A percentile compares a stretch with the other conserved stretches of the same genome.
Conservation (phyloP, 35 echinoderm and acorn worm species). For the Strongylocentrotus purpuratus region DNA sequence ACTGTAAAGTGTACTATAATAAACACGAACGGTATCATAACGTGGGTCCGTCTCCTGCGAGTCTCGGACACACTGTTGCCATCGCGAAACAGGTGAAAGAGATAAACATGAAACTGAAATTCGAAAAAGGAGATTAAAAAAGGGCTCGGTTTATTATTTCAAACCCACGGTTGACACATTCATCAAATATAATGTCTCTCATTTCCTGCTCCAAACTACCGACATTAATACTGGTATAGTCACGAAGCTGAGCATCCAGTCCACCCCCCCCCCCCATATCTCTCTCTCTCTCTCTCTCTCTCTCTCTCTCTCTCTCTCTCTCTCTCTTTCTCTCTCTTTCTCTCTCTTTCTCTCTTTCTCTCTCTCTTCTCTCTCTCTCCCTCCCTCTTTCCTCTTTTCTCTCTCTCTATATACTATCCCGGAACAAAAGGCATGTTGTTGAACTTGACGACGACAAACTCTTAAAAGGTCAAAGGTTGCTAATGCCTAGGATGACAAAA, state of each 20-base stretch:
- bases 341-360: too few relatives aligned
- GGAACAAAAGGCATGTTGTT: not conserved
- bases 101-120: not conserved
- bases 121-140: not conserved
- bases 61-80: not conserved
- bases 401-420: too few relatives aligned
- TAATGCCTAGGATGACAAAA: not conserved
- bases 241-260: not conserved
- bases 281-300: too few relatives aligned
- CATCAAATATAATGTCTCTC: not conserved
- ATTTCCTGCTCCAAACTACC: not conserved
- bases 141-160: not conserved
- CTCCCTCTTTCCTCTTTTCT: too few relatives aligned
- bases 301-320: too few relatives aligned
- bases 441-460: not conserved
- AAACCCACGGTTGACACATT: not conserved
- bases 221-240: not conserved
- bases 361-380: too few relatives aligned
- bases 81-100: not conserved
- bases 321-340: too few relatives aligned
- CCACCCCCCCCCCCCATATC: too few relatives aligned
- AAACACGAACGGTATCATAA: not conserved
- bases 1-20: not conserved
- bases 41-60: too few relatives aligned
- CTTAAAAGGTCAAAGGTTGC: not conserved